Percentiles rank a stretch among this genome's conserved stretches.
Conservation (phyloP, 30 jellyfish, hydroid and myxozoan genomes). For the Turritopsis dohrnii region DNA sequence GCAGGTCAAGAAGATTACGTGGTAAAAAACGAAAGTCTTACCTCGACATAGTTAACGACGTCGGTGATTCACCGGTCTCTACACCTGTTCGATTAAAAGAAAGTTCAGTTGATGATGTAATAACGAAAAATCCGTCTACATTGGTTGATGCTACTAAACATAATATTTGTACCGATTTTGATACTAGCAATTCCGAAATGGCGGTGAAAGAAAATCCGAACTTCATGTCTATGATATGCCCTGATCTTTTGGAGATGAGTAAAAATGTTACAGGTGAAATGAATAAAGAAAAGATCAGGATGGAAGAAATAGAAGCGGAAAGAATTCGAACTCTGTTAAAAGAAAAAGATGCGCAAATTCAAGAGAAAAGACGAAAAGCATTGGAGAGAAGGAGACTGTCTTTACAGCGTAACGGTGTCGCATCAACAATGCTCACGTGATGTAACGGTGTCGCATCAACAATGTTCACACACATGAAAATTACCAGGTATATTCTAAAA, state of each 20-base stretch:
- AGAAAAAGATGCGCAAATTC: constrained; percentile 1
- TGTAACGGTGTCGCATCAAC: not conserved
- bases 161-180: not conserved
- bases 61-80: not conserved
- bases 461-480: too few relatives aligned
- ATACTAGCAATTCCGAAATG: not conserved
- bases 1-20: not conserved
- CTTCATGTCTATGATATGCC: not conserved
- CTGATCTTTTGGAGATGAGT: not conserved
- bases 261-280: not conserved
- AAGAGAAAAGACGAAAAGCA: constrained; percentile 8
- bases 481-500: too few relatives aligned
- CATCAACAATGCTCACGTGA: not conserved
- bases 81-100: not conserved
- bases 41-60: not conserved
- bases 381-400: not conserved
- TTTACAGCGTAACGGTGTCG: not conserved
- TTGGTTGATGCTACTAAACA: not conserved
- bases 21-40: not conserved
- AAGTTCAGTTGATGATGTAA: not conserved
- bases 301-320: not conserved
- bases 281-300: not conserved
- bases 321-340: not conserved
- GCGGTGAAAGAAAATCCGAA: constrained; percentile 1
- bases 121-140: not conserved